Conservation (phyloP, 2,888 invertebrate genomes). For the Lampropteryx suffumata region DNA sequence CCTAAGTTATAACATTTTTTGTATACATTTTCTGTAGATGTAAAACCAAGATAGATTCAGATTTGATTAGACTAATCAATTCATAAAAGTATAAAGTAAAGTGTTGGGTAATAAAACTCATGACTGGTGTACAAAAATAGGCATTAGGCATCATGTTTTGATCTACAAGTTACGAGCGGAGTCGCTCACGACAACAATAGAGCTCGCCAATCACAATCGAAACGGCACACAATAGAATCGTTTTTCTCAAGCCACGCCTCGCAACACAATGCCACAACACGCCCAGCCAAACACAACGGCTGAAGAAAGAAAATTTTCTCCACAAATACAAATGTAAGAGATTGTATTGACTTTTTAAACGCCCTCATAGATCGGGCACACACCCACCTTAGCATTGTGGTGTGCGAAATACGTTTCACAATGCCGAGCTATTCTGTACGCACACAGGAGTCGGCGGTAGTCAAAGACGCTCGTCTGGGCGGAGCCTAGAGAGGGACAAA, state of each 20-base stretch:
- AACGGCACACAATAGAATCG: conserved; percentile 69
- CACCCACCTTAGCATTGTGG: conserved; percentile 77
- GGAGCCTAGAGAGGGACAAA: conserved; percentile 75
- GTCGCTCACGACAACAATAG: conserved; percentile 54
- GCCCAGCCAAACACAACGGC: conserved; percentile 67
- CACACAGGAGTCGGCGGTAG: conserved; percentile 61
- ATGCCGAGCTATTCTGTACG: conserved; percentile 69
- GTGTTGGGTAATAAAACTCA: conserved; percentile 12
- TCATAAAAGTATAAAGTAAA: conserved; percentile 11
- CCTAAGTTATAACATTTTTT: too few relatives aligned
- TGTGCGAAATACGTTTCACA: conserved; percentile 75
- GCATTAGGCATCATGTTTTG: conserved; percentile 36
- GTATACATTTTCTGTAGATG: too few relatives aligned
- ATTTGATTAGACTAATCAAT: not conserved
- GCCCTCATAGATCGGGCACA: conserved; percentile 75
- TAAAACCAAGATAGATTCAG: not conserved
- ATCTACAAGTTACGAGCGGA: conserved; percentile 29
- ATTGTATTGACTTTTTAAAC: conserved; percentile 83
- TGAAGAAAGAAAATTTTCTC: conserved; percentile 78
- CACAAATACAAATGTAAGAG: conserved; percentile 72
- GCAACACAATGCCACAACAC: conserved; percentile 66
- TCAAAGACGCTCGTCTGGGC: conserved; percentile 70
- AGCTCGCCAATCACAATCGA: conserved; percentile 70
- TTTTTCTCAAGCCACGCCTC: conserved; percentile 76
- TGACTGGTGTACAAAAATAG: conserved; percentile 23